phyloP scores from a whole-genome alignment of 2,113 vertebrate species.

The Pao palembangensis region DNA sequence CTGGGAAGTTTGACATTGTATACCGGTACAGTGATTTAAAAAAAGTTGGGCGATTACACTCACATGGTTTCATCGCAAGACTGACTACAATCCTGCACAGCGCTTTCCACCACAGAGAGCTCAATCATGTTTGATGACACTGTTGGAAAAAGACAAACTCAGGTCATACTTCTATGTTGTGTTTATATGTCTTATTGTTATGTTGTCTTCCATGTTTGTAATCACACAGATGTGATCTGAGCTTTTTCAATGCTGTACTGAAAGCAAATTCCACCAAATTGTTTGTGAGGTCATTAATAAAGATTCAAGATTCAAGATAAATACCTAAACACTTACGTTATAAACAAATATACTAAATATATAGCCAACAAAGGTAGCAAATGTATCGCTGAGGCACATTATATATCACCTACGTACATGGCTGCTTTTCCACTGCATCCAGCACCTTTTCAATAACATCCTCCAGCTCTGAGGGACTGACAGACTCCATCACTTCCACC shows the following conservation, averaged over 20 bases:
- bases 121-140: slow-evolving; percentile 94
- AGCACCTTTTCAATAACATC: slow-evolving; percentile 84
- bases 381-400: too few species aligned
- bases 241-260: too few species aligned
- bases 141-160: slow-evolving; percentile 40
- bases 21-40: neutral
- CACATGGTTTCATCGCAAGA: slow-evolving; percentile 86
- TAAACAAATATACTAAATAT: neutral
- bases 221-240: too few species aligned
- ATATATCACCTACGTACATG: slow-evolving; percentile 75
- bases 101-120: slow-evolving; percentile 80
- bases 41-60: slow-evolving; percentile 33
- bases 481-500: slow-evolving; percentile 80
- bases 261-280: too few species aligned
- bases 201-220: too few species aligned
- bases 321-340: too few species aligned
- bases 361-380: neutral
- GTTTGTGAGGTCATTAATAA: too few species aligned
- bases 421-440: slow-evolving; percentile 90
- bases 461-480: slow-evolving; percentile 81
- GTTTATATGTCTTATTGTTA: too few species aligned
- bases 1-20: too few species aligned
- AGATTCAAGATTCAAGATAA: too few species aligned
- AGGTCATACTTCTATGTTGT: too few species aligned
- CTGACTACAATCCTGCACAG: slow-evolving; percentile 90